These are phyloP conservation scores for Schrankia costaestrigalis DNA, from an alignment of 2,888 invertebrate genomes.

Conservation along the genomic window DNA sequence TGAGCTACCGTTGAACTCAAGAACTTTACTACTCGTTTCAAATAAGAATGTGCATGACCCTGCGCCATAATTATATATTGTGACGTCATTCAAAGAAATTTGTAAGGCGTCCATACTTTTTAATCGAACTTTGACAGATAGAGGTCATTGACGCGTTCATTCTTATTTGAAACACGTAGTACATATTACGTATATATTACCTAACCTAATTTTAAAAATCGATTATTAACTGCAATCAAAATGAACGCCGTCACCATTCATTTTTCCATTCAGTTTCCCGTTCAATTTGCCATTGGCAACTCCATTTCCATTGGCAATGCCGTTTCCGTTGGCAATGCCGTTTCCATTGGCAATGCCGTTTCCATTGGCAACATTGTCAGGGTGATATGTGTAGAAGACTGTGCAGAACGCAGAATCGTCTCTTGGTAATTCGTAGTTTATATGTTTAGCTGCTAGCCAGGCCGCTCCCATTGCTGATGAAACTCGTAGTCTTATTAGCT, in stretches of 20 bases:
- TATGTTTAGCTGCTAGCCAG: conserved; percentile 88
- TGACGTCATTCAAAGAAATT: too few species aligned
- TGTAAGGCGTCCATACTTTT: too few species aligned
- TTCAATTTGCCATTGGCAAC: conserved; percentile 24
- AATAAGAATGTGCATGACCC: too few species aligned
- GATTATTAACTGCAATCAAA: conserved; percentile 27
- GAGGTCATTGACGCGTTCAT: too few species aligned
- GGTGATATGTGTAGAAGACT: conserved; percentile 82
- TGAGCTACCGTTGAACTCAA: too few species aligned
- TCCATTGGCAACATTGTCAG: conserved; percentile 24
- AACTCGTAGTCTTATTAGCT: conserved; percentile 85
- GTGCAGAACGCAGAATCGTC: conserved; percentile 86
- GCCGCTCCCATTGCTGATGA: conserved; percentile 93
- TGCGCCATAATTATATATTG: too few species aligned
- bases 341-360: conserved; percentile 27
- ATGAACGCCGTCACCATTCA: conserved; percentile 20
- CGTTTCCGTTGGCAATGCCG: conserved; percentile 17
- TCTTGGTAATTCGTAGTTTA: conserved; percentile 82
- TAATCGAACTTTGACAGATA: too few species aligned
- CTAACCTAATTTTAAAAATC: background rate
- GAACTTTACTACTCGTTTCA: too few species aligned
- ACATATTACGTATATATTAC: too few species aligned
- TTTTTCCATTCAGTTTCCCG: conserved; percentile 27
- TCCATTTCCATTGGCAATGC: conserved; percentile 16
- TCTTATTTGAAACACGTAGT: too few species aligned